A percentile compares a stretch with the other conserved stretches of the same genome.
phyloP scores from a whole-genome alignment of 2,113 vertebrate genomes.

The Myodes glareolus region DNA sequence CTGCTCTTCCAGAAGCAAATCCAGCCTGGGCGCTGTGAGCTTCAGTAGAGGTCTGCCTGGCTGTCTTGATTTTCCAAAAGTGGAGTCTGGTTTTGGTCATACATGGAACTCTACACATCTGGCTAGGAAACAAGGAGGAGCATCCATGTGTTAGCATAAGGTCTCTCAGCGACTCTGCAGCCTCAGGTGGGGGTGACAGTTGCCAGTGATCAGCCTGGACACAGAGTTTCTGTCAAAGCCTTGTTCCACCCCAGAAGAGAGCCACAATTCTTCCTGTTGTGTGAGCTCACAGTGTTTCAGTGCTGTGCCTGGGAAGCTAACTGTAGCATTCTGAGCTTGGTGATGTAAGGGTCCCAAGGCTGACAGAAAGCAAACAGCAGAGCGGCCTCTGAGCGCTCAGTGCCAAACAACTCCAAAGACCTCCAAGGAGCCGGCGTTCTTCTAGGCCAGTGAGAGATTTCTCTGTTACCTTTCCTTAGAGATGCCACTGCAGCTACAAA shows the following conservation, averaged over 20 bases:
- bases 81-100: rapidly evolving
- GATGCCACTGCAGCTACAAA: not conserved
- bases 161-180: not conserved
- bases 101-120: not conserved
- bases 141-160: rapidly evolving
- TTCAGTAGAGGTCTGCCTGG: not conserved
- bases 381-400: too few relatives aligned
- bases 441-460: not conserved
- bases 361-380: rapidly evolving
- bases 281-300: not conserved
- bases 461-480: not conserved
- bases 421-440: rapidly evolving
- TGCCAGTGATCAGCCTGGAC: rapidly evolving
- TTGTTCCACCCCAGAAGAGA: not conserved
- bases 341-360: too few relatives aligned
- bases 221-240: not conserved
- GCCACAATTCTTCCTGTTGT: not conserved
- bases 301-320: not conserved
- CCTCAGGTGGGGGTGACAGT: rapidly evolving
- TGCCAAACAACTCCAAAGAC: too few relatives aligned
- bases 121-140: too few relatives aligned
- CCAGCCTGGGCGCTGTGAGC: rapidly evolving
- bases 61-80: not conserved
- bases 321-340: not conserved
- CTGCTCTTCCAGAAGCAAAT: not conserved